Base-by-base conservation (phyloP, 2,113 vertebrate species). In the Climacteris rufus region DNA sequence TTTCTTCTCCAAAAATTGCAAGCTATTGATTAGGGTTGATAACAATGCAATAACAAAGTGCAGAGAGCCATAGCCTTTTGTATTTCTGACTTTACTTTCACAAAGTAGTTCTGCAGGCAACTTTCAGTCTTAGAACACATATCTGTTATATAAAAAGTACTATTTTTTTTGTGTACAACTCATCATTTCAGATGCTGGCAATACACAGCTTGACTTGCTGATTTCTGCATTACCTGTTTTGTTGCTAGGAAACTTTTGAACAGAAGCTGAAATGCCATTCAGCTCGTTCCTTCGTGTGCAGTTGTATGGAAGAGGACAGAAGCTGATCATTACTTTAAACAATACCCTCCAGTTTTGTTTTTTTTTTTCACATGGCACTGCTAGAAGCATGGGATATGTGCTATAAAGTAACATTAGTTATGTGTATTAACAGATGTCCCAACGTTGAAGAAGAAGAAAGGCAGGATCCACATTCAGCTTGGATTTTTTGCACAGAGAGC, bases 221-320 rank as follows among this genome's bases (percentile, higher is more conserved):
- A 21, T 83, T 96, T 76, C 91, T 96, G 92, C 90, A 81, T 93
- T 94, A 97, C 47, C 61, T 71, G 52, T 84, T 89, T n/a, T 92
- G 97, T 98, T 98, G 98, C 97, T 97, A 97, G 96, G 97, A 97
- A 94, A 98, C 93, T 96, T 95, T n/a, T 96, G 94, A 98, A 95
- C 74, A 92, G 94, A 92, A 94, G 45, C 22, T 81, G 91, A 92
- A 94, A 79, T 79, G 79, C 24, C 24, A 86, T 94, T 96, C 89
- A 85, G 64, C 72, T 96, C 68, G 75, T 97, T 92, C 52, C 94
- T 90, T 93, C 70, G 16, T 70, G 24, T 69, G 50, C 57, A 87
- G 60, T 91, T 90, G 27, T 28, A 61, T 30, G 18, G 64, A 75
- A 85, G 47, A 92, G 35, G 50, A 82, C 31, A n/a, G 22, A 72